Evolutionary conservation across 2,888 invertebrate species (phyloP).

Genomic region (Thereva unica): DNA sequence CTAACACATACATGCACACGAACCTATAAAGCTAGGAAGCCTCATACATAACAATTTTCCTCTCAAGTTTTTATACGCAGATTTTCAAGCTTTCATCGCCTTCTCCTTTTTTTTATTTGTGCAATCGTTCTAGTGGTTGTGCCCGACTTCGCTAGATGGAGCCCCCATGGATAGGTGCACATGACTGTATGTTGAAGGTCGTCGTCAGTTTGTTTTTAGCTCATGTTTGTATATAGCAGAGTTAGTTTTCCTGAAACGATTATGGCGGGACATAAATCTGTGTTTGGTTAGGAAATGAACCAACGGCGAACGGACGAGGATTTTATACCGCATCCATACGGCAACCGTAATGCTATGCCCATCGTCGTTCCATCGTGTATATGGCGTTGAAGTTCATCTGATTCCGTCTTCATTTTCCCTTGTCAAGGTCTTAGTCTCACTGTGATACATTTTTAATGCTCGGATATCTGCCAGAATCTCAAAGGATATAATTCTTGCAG

Average conservation of each 20-base stretch:
- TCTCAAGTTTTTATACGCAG: conserved; percentile 22
- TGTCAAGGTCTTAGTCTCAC: conserved; percentile 20
- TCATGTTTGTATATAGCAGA: conserved; percentile 21
- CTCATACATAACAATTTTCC: conserved; percentile 32
- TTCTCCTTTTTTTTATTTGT: conserved; percentile 12
- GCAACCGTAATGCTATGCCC: no score
- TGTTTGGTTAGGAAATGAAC: conserved; percentile 36
- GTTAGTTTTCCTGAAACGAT: conserved; percentile 37
- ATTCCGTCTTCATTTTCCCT: conserved; percentile 16
- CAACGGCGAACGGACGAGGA: conserved; percentile 33
- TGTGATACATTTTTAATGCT: conserved; percentile 35
- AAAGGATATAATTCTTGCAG: conserved; percentile 29
- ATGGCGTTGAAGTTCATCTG: conserved; percentile 28
- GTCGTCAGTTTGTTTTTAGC: conserved; percentile 6
- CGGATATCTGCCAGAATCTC: conserved; percentile 33
- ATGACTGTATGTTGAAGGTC: conserved; percentile 25
- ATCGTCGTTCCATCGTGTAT: no score
- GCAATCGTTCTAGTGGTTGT: conserved; percentile 17
- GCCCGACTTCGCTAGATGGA: conserved; percentile 11
- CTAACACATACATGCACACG: conserved; percentile 18
- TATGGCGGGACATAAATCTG: conserved; percentile 38
- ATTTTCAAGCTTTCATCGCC: conserved; percentile 33
- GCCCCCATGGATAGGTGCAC: conserved; percentile 29
- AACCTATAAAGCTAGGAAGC: conserved; percentile 15
- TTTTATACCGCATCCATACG: conserved; percentile 29